Percentiles rank a stretch among this genome's conserved stretches.
Conservation (phyloP, 2,888 invertebrate genomes). For the Cheilosia soror region DNA sequence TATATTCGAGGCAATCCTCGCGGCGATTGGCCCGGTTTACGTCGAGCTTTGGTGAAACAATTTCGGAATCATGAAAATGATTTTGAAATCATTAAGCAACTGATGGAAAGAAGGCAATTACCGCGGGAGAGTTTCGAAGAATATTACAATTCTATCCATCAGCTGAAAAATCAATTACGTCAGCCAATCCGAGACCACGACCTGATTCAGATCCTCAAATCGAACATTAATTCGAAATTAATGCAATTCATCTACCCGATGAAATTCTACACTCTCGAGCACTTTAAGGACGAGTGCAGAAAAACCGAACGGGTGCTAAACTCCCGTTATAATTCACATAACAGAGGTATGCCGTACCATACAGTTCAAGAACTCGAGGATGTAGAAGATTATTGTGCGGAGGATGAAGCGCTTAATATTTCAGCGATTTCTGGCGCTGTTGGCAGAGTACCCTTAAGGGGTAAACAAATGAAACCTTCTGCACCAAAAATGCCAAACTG, state of each 20-base stretch:
- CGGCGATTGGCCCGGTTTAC: background rate
- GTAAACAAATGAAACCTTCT: slow-evolving; percentile 1
- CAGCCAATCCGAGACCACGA: slow-evolving; percentile 16
- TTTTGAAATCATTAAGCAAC: slow-evolving; percentile 14
- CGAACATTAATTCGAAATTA: slow-evolving; percentile 10
- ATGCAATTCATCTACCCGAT: slow-evolving; percentile 24
- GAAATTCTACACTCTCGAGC: slow-evolving; percentile 8
- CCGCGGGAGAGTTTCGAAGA: slow-evolving; percentile 10
- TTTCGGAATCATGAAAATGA: slow-evolving; percentile 21
- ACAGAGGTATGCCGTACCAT: background rate
- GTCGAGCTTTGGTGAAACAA: background rate
- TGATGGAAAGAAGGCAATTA: slow-evolving; percentile 29
- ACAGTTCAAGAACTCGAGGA: background rate
- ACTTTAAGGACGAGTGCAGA: slow-evolving; percentile 6
- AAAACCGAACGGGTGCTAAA: slow-evolving; percentile 11
- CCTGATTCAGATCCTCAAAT: slow-evolving; percentile 13
- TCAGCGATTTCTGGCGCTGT: too few species aligned
- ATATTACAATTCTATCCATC: background rate
- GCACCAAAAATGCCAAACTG: background rate
- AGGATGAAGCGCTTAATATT: too few species aligned
- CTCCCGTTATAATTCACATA: background rate
- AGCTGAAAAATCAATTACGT: slow-evolving; percentile 18
- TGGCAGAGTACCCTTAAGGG: too few species aligned
- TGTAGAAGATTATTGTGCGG: background rate
- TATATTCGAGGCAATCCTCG: slow-evolving; percentile 8